Evolutionary conservation across 2,888 invertebrate genomes (phyloP).

Genomic region (Troilus luridus): DNA sequence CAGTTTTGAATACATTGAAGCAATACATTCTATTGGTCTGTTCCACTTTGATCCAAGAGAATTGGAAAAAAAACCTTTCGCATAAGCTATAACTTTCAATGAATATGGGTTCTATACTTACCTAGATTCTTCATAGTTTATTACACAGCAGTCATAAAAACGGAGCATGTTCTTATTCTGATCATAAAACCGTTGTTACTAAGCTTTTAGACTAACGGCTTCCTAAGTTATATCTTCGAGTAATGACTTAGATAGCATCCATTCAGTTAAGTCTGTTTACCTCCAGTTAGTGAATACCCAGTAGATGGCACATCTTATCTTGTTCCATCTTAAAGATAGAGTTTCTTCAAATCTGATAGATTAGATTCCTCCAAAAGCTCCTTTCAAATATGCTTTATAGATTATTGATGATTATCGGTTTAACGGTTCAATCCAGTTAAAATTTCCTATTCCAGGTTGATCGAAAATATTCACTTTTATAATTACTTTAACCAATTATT

Average conservation of each 20-base stretch:
- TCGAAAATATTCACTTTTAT: too few species aligned
- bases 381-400: background rate
- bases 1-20: too few species aligned
- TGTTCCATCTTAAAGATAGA: background rate
- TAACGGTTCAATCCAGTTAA: too few species aligned
- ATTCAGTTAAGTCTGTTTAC: background rate
- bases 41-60: background rate
- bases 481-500: too few species aligned
- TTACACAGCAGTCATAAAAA: background rate
- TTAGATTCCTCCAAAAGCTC: too few species aligned
- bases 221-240: background rate
- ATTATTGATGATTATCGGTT: background rate
- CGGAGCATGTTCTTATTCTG: background rate
- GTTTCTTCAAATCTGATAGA: too few species aligned
- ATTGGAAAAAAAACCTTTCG: background rate
- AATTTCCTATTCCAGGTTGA: too few species aligned
- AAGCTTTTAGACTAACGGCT: conserved; percentile 20
- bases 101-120: background rate
- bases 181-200: conserved; percentile 18
- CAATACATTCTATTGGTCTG: too few species aligned
- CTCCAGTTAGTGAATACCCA: background rate
- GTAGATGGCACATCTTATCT: background rate
- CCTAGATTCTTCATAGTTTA: conserved; percentile 1
- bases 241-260: background rate
- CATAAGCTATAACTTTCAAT: background rate